These are phyloP conservation scores for Carcinoscorpius rotundicauda DNA, from an alignment of 1,140 invertebrate genomes.

Conservation along the genomic window DNA sequence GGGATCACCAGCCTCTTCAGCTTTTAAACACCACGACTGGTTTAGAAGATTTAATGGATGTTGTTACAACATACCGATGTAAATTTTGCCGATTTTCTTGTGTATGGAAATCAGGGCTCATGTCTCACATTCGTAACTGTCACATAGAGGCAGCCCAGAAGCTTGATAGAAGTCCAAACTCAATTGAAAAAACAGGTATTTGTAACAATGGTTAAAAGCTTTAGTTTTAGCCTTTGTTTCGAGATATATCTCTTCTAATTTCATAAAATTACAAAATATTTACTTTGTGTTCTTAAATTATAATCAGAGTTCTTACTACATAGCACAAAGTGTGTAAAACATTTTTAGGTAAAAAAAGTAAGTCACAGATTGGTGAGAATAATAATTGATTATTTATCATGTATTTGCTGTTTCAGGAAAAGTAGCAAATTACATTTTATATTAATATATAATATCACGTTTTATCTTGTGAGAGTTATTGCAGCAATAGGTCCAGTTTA, in stretches of 20 bases:
- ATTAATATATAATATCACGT: too few relatives aligned
- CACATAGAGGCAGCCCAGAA: slow-evolving; percentile 23
- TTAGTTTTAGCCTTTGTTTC: neutral
- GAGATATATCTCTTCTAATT: neutral
- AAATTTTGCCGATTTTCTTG: slow-evolving; percentile 29
- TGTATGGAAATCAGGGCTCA: slow-evolving; percentile 24
- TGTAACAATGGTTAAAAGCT: neutral
- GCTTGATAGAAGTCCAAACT: slow-evolving; percentile 8
- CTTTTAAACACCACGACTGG: slow-evolving; percentile 1
- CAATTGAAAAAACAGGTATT: neutral
- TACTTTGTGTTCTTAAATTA: neutral
- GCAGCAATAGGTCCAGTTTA: too few relatives aligned
- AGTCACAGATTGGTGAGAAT: too few relatives aligned
- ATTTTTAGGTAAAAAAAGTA: too few relatives aligned
- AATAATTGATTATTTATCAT: too few relatives aligned
- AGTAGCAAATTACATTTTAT: too few relatives aligned
- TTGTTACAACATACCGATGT: slow-evolving; percentile 32
- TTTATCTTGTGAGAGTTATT: too few relatives aligned
- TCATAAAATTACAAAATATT: neutral
- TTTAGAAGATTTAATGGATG: slow-evolving; percentile 30
- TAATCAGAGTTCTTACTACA: neutral
- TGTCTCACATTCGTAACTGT: slow-evolving; percentile 26
- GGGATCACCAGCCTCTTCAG: neutral
- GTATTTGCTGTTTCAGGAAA: too few relatives aligned
- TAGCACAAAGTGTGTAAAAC: neutral